These are phyloP conservation scores for Drosophila demipolita DNA, from an alignment of 2,888 invertebrate genomes.

Conservation along the genomic window DNA sequence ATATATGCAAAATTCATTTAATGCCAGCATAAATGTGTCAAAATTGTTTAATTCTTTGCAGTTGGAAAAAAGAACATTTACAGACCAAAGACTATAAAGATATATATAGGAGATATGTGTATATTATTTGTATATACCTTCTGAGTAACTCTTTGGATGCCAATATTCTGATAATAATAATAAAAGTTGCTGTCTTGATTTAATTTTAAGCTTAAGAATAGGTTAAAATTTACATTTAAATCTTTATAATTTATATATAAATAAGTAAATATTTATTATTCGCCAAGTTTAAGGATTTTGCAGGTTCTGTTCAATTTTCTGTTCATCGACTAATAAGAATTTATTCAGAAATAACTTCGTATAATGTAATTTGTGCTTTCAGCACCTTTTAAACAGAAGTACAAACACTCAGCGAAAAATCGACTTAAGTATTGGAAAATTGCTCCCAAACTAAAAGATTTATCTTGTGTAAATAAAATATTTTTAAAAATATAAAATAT, in stretches of 20 bases:
- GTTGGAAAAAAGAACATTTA: not conserved
- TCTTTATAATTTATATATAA: not conserved
- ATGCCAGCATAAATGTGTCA: not conserved
- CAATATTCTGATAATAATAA: not conserved
- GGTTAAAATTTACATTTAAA: accelerated
- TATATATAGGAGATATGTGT: not conserved
- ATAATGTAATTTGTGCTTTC: not conserved
- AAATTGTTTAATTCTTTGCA: not conserved
- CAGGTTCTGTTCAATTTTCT: not conserved
- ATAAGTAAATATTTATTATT: not conserved
- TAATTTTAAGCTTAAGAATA: not conserved
- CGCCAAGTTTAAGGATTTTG: not conserved
- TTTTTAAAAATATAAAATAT: not conserved
- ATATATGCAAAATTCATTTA: not conserved
- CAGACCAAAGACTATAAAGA: not conserved
- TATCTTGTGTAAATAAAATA: not conserved
- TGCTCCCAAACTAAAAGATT: not conserved
- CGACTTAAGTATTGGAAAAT: accelerated
- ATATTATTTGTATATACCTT: not conserved
- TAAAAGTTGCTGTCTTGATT: not conserved
- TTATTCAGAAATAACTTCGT: not conserved
- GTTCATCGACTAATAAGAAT: too few relatives aligned
- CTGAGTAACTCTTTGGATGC: too few relatives aligned
- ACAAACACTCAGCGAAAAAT: not conserved
- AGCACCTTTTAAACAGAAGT: not conserved